Conservation (phyloP, 2,113 vertebrate species). For the Aptenodytes patagonicus region DNA sequence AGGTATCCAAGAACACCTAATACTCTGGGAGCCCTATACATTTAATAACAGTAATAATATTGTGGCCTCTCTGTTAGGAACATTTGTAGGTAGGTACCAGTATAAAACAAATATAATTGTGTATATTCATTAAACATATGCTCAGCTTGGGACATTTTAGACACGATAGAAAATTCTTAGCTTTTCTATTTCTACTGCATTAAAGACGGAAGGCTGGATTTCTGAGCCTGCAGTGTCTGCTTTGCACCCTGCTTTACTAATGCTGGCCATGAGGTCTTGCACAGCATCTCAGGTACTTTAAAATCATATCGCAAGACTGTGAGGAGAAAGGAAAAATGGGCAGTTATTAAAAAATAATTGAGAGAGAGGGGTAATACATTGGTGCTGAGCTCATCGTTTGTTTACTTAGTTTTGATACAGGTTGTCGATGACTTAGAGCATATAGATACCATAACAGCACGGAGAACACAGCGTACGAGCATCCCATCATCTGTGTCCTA, state of each 20-base stretch:
- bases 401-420: neutral
- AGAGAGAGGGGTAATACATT: neutral
- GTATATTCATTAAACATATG: neutral
- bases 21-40: too few species aligned
- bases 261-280: neutral
- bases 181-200: neutral
- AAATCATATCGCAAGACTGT: neutral
- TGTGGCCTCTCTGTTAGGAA: neutral
- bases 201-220: neutral
- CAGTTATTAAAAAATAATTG: neutral
- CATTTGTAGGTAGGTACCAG: neutral
- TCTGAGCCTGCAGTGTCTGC: too few species aligned
- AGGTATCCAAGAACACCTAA: neutral
- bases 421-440: neutral
- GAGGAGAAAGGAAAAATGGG: neutral
- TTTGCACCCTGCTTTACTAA: neutral
- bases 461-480: neutral
- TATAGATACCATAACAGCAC: neutral
- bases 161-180: neutral
- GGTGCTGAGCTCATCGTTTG: rapidly evolving
- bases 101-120: neutral
- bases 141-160: neutral
- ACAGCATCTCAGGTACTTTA: neutral
- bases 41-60: neutral
- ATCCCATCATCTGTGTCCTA: neutral